Conservation (phyloP, 2,113 vertebrate species). For the Microcebus ravelobensis region DNA sequence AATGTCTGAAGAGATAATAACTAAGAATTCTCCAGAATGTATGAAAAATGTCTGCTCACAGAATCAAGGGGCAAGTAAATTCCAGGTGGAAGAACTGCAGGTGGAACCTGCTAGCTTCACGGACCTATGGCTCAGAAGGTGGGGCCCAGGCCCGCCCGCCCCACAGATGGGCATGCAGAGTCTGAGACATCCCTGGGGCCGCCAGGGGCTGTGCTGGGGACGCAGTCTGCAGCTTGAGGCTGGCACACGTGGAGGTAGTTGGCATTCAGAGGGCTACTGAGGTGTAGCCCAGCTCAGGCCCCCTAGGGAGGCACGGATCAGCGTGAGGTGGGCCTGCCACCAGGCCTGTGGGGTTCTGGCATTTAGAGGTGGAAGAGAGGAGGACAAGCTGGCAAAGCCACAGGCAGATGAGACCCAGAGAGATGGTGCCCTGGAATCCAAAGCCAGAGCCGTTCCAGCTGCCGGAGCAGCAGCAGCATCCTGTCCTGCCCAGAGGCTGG, state of each 20-base stretch:
- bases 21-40: background rate
- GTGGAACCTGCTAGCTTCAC: background rate
- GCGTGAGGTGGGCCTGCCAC: background rate
- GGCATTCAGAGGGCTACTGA: background rate
- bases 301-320: background rate
- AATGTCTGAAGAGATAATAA: background rate
- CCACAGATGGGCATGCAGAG: fast-evolving
- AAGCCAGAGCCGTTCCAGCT: background rate
- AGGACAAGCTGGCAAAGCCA: background rate
- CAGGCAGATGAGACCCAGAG: background rate
- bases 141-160: too few relatives aligned
- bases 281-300: background rate
- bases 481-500: fast-evolving
- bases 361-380: background rate
- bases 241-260: background rate
- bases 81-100: background rate
- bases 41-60: background rate
- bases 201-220: background rate
- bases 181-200: background rate
- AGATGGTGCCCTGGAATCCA: background rate
- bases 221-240: background rate
- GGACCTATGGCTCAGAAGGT: background rate
- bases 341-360: background rate
- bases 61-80: background rate
- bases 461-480: background rate